Evolutionary conservation across 2,797 vertebrate species (phyloP).

Genomic region (Typhlichthys eigenmanni): DNA sequence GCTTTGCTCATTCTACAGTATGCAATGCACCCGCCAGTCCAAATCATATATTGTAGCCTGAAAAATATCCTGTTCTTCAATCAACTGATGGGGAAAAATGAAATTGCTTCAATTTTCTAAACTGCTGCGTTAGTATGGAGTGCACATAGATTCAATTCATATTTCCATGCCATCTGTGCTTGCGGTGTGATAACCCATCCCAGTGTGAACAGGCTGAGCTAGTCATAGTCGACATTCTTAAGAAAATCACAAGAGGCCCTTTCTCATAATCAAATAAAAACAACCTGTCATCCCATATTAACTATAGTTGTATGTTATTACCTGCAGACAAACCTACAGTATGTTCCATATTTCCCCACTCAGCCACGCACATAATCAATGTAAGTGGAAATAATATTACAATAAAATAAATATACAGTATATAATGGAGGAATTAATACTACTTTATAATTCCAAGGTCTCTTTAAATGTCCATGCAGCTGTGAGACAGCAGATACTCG

Average conservation of each 20-base stretch:
- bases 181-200: too few relatives aligned
- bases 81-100: too few relatives aligned
- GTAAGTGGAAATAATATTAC: slow-evolving; percentile 10
- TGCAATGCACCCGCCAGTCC: too few relatives aligned
- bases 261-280: slow-evolving; percentile 1
- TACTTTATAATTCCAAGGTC: slow-evolving; percentile 6
- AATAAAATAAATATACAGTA: background rate
- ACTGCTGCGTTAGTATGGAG: slow-evolving; percentile 19
- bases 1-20: too few relatives aligned
- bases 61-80: slow-evolving; percentile 27
- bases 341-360: too few relatives aligned
- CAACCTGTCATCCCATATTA: too few relatives aligned
- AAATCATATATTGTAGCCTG: too few relatives aligned
- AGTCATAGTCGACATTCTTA: background rate
- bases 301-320: background rate
- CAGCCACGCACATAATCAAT: slow-evolving; percentile 2
- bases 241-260: slow-evolving; percentile 16
- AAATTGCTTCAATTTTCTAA: slow-evolving; percentile 34
- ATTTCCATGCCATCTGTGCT: background rate
- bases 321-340: background rate
- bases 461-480: slow-evolving; percentile 27
- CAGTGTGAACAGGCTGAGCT: slow-evolving; percentile 31
- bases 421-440: too few relatives aligned
- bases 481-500: slow-evolving; percentile 34
- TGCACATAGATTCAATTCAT: slow-evolving; percentile 34